phyloP scores from a whole-genome alignment of 2,113 vertebrate species.

The Tautogolabrus adspersus region DNA sequence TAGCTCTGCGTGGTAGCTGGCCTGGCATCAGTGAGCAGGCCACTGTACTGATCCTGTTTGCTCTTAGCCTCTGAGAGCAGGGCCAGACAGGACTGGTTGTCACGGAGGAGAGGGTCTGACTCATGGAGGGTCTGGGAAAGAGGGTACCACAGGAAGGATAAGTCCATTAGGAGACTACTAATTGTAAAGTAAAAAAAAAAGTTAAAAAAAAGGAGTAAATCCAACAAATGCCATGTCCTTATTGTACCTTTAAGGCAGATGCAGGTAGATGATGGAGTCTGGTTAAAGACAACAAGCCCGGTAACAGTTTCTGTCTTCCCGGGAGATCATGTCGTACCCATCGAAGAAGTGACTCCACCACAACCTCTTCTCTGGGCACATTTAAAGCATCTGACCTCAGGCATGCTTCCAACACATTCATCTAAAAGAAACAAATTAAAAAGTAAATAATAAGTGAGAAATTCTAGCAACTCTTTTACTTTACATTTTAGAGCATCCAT shows the following conservation, averaged over 20 bases:
- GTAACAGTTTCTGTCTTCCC: slow-evolving; percentile 85
- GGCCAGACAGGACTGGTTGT: slow-evolving; percentile 81
- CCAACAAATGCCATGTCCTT: background rate
- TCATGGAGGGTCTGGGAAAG: slow-evolving; percentile 79
- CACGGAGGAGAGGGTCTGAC: slow-evolving; percentile 84
- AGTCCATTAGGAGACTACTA: background rate
- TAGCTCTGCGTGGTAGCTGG: slow-evolving; percentile 94
- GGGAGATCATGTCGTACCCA: slow-evolving; percentile 89
- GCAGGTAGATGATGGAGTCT: slow-evolving; percentile 91
- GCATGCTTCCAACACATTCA: slow-evolving; percentile 87
- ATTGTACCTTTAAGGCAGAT: slow-evolving; percentile 60
- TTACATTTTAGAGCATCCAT: too few species aligned
- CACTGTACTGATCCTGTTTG: slow-evolving; percentile 83
- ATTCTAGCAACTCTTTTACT: background rate
- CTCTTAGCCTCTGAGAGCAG: slow-evolving; percentile 84
- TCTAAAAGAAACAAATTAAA: slow-evolving; percentile 68
- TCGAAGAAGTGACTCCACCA: slow-evolving; percentile 87
- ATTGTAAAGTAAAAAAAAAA: too few species aligned
- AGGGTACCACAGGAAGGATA: background rate
- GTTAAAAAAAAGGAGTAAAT: background rate
- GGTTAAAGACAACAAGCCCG: slow-evolving; percentile 87
- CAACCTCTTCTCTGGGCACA: slow-evolving; percentile 90
- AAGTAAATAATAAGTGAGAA: background rate
- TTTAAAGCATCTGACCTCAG: slow-evolving; percentile 88
- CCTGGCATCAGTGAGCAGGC: slow-evolving; percentile 91